Percentiles rank a stretch among this genome's conserved stretches.
Evolutionary conservation across 2,797 vertebrate species (phyloP).

Genomic region (Propithecus deckenii): DNA sequence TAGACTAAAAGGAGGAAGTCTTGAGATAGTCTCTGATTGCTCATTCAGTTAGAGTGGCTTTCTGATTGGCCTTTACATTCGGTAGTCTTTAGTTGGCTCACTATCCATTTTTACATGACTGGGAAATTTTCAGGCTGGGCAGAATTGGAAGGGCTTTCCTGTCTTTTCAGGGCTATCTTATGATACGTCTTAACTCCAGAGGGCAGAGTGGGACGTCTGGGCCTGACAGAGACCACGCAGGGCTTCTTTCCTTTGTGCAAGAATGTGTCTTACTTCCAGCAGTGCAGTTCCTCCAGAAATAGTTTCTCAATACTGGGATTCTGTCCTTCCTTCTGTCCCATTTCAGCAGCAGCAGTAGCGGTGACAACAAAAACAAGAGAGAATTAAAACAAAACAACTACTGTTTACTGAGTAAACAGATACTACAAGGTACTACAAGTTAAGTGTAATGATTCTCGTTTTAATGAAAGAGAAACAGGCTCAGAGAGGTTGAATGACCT

Average conservation of each 20-base stretch:
- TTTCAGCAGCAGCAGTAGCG: neutral
- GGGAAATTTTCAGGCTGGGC: neutral
- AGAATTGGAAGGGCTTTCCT: neutral
- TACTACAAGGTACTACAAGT: accelerated
- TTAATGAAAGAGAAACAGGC: neutral
- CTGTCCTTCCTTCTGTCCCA: neutral
- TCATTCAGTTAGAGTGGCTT: neutral
- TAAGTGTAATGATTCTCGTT: neutral
- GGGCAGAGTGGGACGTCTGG: neutral
- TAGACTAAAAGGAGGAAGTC: neutral
- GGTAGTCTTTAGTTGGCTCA: neutral
- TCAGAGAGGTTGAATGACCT: neutral
- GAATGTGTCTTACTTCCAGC: neutral
- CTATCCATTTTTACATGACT: neutral
- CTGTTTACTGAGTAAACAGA: neutral
- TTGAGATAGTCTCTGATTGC: neutral
- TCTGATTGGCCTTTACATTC: neutral
- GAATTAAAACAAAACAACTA: neutral
- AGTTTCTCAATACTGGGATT: neutral
- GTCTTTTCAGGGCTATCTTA: neutral
- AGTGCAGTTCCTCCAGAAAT: neutral
- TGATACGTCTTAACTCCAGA: neutral
- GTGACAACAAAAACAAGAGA: neutral
- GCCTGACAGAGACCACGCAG: neutral
- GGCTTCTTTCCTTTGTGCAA: neutral